A percentile compares a stretch with the other conserved stretches of the same genome.
These are phyloP conservation scores for Natator depressus DNA, from an alignment of 2,113 vertebrate genomes.

Conservation along the genomic window DNA sequence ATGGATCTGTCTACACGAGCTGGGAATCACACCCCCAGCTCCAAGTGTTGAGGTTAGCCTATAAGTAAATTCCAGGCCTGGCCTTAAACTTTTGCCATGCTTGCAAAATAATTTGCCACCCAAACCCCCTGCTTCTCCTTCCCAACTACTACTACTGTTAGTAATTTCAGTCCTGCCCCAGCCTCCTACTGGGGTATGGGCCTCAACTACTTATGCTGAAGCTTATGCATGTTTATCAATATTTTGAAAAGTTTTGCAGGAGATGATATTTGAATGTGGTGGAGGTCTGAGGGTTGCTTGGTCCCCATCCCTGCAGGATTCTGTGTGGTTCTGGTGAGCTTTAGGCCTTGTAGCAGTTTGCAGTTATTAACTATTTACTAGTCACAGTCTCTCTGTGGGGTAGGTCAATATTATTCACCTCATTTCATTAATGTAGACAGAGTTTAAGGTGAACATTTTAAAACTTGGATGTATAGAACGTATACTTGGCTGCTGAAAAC, in stretches of 20 bases:
- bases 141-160: background rate
- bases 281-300: background rate
- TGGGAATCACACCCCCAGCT: background rate
- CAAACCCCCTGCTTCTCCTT: background rate
- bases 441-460: background rate
- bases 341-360: background rate
- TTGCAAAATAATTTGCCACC: background rate
- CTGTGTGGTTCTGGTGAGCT: background rate
- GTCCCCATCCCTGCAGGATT: background rate
- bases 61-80: background rate
- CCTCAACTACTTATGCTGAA: background rate
- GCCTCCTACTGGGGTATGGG: rapidly evolving
- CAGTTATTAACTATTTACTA: background rate
- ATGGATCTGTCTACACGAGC: background rate
- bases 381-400: background rate
- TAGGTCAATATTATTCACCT: background rate
- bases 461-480: rapidly evolving
- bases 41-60: background rate
- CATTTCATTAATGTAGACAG: background rate
- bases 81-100: background rate
- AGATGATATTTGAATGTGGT: background rate
- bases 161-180: background rate
- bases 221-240: background rate
- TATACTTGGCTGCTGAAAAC: background rate
- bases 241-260: background rate